Base-by-base conservation (phyloP, 1,140 invertebrate genomes). In the Habropoda laboriosa region DNA sequence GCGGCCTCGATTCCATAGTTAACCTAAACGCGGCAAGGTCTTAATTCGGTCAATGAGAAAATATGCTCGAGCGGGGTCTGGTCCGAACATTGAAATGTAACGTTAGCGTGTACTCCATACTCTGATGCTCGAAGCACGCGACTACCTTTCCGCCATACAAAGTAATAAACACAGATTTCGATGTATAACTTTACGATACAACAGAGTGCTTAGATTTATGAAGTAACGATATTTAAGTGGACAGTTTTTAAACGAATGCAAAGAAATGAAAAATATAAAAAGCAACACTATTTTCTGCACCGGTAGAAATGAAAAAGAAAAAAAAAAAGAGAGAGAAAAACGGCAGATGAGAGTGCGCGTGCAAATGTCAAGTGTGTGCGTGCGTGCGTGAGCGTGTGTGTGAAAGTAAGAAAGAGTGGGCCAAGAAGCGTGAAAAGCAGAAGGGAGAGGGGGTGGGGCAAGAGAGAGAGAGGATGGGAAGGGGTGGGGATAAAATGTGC, bases 201-300 rank as follows among this genome's bases (percentile, higher is more conserved):
- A n/a, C n/a, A 72, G 64, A 81, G 32, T 66, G 82, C 61, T 79
- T 88, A 89, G 85, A 24, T 83, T 71, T 82, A 89, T 51, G 58
- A 35, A 70, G 16, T 80, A n/a, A 79, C 49, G 49, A 75, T n/a
- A n/a, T 27, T 85, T 83, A 81, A 81, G 73, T 24, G 55, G 76
- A 53, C 77, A 75, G 64, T 80, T 83, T 64, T 79, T 79, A 79
- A 82, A 73, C 8, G 71, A 77, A 32, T n/a, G 27, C 21, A 60
- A 84, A 67, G 51, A 67, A 60, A 60, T 49, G 38, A 80, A 24
- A 71, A 82, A 76, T 68, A 49, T 68, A 51, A 68, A n/a, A 51
- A 72, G 66, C 66, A 40, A 90, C 88, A 86, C 88, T 91, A 91
- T 91, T 91, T 91, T 91, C 86, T 89, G 89, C 89, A 90, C 86